Percentiles rank a stretch among this genome's conserved stretches.
These are phyloP conservation scores for Vicugna pacos DNA, from an alignment of 2,113 vertebrate species.

Conservation along the genomic window DNA sequence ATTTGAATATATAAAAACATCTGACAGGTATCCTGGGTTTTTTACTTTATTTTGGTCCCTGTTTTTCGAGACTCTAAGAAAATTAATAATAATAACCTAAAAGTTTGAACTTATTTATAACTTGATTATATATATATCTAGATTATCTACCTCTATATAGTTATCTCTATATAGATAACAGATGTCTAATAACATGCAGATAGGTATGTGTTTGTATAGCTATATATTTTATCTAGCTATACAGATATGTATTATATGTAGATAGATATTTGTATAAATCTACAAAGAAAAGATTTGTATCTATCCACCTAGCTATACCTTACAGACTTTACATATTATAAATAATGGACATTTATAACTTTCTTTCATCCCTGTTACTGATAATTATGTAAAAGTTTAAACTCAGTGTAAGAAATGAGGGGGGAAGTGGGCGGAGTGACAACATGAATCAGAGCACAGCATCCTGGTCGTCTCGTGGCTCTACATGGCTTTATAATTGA, in stretches of 20 bases:
- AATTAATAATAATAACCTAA: not conserved
- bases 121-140: not conserved
- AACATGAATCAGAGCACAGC: rapidly evolving
- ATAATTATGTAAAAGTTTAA: not conserved
- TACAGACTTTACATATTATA: not conserved
- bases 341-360: not conserved
- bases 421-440: not conserved
- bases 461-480: rapidly evolving
- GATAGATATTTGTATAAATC: not conserved
- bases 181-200: not conserved
- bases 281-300: not conserved
- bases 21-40: not conserved
- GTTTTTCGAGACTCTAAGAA: not conserved
- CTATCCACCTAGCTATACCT: not conserved
- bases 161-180: not conserved
- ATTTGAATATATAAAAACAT: not conserved
- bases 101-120: slow-evolving; percentile 12
- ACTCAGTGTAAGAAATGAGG: not conserved
- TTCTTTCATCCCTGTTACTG: not conserved
- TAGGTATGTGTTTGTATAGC: not conserved
- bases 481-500: rapidly evolving
- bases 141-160: not conserved
- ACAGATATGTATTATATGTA: not conserved
- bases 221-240: not conserved
- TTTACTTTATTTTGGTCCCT: not conserved